phyloP scores from a whole-genome alignment of 1,140 invertebrate species.

The Gonatopus flavifemur region DNA sequence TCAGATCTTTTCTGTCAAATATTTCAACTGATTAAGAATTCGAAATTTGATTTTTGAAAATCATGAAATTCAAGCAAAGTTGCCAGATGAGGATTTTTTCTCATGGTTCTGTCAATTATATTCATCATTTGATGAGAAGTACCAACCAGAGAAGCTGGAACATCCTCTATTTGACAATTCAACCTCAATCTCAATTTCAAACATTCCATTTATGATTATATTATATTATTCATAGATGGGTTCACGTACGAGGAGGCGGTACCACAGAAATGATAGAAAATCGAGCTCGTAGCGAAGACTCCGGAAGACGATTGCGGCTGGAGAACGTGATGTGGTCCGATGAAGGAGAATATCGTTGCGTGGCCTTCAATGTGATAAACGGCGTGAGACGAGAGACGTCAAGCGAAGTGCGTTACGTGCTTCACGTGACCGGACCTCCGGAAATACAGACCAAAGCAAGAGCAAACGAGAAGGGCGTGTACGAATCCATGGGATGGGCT shows the following conservation, averaged over 20 bases:
- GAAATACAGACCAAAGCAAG: conserved; percentile 49
- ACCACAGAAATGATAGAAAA: conserved; percentile 44
- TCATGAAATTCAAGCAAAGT: too few relatives aligned
- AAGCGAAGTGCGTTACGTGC: conserved; percentile 42
- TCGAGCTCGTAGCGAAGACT: conserved; percentile 30
- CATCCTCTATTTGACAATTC: too few relatives aligned
- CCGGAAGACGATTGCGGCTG: conserved; percentile 37
- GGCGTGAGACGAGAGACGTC: conserved; percentile 46
- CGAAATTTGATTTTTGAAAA: too few relatives aligned
- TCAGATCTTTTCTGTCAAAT: too few relatives aligned
- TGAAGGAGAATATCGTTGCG: conserved; percentile 52
- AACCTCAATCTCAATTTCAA: too few relatives aligned
- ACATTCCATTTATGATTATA: too few relatives aligned
- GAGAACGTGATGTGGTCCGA: conserved; percentile 53
- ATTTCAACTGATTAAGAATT: too few relatives aligned
- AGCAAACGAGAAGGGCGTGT: conserved; percentile 34
- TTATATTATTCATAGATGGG: too few relatives aligned
- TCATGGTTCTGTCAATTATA: too few relatives aligned
- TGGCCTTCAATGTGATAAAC: conserved; percentile 53
- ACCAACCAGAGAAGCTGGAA: too few relatives aligned
- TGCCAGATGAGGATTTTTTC: too few relatives aligned
- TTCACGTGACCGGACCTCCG: conserved; percentile 52
- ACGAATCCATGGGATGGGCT: conserved; percentile 49
- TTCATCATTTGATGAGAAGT: too few relatives aligned
- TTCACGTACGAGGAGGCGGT: conserved; percentile 42